Conservation (phyloP, 2,797 vertebrate species). For the Falco concolor region DNA sequence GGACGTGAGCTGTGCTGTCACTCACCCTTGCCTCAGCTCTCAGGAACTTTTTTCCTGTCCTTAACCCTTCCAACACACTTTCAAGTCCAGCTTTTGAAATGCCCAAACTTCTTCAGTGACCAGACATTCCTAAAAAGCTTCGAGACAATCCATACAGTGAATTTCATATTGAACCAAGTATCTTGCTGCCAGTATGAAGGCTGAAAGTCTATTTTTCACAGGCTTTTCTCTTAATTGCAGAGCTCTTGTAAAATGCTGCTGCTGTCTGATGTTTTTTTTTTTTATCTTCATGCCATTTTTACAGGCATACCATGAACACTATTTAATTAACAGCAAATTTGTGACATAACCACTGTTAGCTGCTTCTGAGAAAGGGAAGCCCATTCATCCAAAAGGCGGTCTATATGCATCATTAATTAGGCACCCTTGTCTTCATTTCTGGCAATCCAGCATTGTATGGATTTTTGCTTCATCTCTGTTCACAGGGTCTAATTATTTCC, state of each 20-base stretch:
- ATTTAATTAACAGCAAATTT: constrained; percentile 68
- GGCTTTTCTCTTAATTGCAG: constrained; percentile 27
- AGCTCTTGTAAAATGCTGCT: constrained; percentile 10
- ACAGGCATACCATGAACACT: constrained; percentile 54
- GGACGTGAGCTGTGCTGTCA: fast-evolving
- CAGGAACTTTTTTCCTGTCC: neutral
- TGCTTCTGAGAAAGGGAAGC: constrained; percentile 61
- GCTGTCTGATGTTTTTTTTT: neutral
- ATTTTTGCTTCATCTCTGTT: constrained; percentile 67
- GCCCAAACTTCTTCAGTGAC: neutral
- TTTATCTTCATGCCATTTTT: constrained; percentile 21
- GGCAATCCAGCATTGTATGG: constrained; percentile 40
- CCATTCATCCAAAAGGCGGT: constrained; percentile 65
- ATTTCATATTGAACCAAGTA: neutral
- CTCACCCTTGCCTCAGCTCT: neutral
- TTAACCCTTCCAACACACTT: neutral
- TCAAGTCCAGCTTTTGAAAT: neutral
- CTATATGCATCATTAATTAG: constrained; percentile 72
- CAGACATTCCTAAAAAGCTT: neutral
- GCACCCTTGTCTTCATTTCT: constrained; percentile 57
- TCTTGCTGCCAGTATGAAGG: neutral
- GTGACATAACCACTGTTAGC: constrained; percentile 49
- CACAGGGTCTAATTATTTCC: constrained; percentile 66
- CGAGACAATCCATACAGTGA: neutral
- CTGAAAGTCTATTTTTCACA: neutral